Base-by-base conservation (phyloP, 2,888 invertebrate genomes). In the Acleris emargana region DNA sequence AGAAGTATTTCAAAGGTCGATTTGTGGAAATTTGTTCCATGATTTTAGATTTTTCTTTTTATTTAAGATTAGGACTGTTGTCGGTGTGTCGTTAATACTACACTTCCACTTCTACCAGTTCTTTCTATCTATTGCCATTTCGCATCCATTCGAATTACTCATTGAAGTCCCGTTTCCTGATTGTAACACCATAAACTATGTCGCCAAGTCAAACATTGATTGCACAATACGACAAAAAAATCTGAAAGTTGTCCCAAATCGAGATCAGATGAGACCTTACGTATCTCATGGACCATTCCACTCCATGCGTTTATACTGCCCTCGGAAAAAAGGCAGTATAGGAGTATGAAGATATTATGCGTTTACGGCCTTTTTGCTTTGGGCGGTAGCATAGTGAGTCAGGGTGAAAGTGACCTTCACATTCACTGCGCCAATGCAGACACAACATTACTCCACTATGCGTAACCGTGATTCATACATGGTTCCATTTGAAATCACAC, bases 371-470 rank as follows among this genome's bases (percentile, higher is more conserved):
- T 32, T 32, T 32, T 32, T 9, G 32, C 9, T 9, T 32, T 32
- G 32, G 32, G 3, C 13, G 55, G 5, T 38, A 50, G 58, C 62
- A 58, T 64, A 59, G 68, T 86, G 86, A 87, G 66, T 86, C 86
- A 83, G 67, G 67, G 86, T 77, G 87, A 88, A 88, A 88, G 87
- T 73, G 86, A 82, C 87, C 87, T 87, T 86, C 82, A 79, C 78
- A 77, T 76, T 76, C 43, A 58, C 55, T 49, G 32, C 74, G 67
- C 73, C 70, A 69, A 69, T 72, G 72, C 54, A 57, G 61, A 67
- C 45, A 67, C 66, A 79, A 78, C 73, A 73, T 76, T 75, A 75
- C 76, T 73, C 73, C 68, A 74, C 69, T 60, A 72, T 72, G 72
- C 64, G 69, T 83, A 81, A 83, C 73, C 38, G 16, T 66, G 66